Evolutionary conservation across 2,888 invertebrate genomes (phyloP), one percentile per base, ranked within the genome.

Genomic region (Brachyptera putata): DNA sequence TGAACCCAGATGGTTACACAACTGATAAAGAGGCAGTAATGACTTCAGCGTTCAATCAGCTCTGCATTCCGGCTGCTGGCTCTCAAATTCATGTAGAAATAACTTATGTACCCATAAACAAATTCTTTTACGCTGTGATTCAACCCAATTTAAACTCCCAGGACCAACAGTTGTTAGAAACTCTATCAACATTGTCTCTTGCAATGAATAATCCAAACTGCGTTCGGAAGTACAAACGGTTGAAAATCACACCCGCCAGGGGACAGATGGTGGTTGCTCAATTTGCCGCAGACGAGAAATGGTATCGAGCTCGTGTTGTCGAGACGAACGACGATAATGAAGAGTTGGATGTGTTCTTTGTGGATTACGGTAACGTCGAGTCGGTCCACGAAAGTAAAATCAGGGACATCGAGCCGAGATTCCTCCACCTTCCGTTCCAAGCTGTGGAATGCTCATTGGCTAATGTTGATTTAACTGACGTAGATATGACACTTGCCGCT

Each of bases 401-500:
- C 1, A 26, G 57, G n/a, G 50, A 13, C 7, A 59, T 62, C 14
- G 59, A 62, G 13, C 24, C 41, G 21, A 18, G 36, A 3, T 62
- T 56, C 41, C 30, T 62, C n/a, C 62, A 62, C 25, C 24, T 62
- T n/a, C 58, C 62, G 13, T 62, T 62, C 13, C 62, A 62, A 30
- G 59, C 59, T 3, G 3, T 56, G 2, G 41, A 58, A 18, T 62
- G 48, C 34, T 11, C 18, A 1, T 37, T 62, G 1, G 39, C 34
- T 2, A 57, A 56, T 22, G 41, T 61, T 7, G 26, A 50, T n/a
- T 7, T 46, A 4, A 24, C n/a, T n/a, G 24, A 22, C 13, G 24
- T 21, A 7, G 24, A 7, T 21, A n/a, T 18, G n/a, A 13, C 2
- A 4, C 7, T 24, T 1, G 46, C 46, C 11, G 46, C 46, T n/a